These are phyloP conservation scores for Luehdorfia chinensis DNA, from an alignment of 1,140 invertebrate species.

Conservation along the genomic window DNA sequence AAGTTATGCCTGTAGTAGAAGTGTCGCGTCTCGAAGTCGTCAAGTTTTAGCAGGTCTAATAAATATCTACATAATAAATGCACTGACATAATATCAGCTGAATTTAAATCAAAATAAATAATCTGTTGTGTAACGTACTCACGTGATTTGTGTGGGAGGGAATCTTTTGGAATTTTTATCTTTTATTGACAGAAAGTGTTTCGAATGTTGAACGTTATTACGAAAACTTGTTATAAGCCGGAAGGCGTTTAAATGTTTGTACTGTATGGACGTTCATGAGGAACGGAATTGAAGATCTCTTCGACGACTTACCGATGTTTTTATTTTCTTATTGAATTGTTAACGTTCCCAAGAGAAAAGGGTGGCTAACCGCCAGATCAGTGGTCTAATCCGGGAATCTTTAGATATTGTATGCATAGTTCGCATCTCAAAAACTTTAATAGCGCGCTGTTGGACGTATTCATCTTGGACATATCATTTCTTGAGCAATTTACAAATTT, in stretches of 20 bases:
- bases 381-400: no score
- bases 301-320: no score
- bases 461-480: no score
- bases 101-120: slow-evolving; percentile 10
- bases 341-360: no score
- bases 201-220: not conserved
- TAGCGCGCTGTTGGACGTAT: no score
- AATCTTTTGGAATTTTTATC: slow-evolving; percentile 2
- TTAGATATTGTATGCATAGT: no score
- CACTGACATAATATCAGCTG: slow-evolving; percentile 6
- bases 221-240: not conserved
- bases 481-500: no score
- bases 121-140: slow-evolving; percentile 3
- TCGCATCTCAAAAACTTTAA: no score
- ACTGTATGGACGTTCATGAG: no score
- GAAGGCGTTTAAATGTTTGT: not conserved
- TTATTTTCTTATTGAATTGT: no score
- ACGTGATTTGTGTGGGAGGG: slow-evolving; percentile 1
- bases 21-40: slow-evolving; percentile 7
- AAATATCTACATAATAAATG: slow-evolving; percentile 2
- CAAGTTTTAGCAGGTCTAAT: slow-evolving; percentile 7
- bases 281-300: no score
- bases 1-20: slow-evolving; percentile 20
- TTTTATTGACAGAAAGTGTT: not conserved
- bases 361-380: no score